A percentile compares a stretch with the other conserved stretches of the same genome.
phyloP scores from a whole-genome alignment of 2,888 invertebrate species.

The Cepaea hortensis region DNA sequence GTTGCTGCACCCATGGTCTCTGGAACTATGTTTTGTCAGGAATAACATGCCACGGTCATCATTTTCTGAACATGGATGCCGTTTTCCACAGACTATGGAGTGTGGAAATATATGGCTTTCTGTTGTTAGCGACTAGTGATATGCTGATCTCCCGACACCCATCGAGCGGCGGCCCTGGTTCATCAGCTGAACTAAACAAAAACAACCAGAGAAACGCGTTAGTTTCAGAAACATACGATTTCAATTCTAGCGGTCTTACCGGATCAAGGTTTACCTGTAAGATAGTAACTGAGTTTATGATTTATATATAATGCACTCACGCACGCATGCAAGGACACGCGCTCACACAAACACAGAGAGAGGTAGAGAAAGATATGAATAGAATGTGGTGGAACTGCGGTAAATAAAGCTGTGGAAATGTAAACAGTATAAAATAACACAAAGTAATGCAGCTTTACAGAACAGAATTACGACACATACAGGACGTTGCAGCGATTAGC shows the following conservation, averaged over 20 bases:
- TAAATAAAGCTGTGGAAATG: too few species aligned
- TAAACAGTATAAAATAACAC: too few species aligned
- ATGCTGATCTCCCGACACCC: neutral
- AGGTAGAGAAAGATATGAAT: too few species aligned
- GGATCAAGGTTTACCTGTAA: conserved; percentile 20
- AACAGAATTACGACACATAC: too few species aligned
- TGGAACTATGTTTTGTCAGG: neutral
- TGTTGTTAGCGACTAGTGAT: conserved; percentile 11
- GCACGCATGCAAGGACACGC: too few species aligned
- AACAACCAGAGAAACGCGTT: neutral
- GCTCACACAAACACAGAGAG: too few species aligned
- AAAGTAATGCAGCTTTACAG: too few species aligned
- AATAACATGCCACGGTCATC: conserved; percentile 6
- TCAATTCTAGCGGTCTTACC: neutral
- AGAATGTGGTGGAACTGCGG: too few species aligned
- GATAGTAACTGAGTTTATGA: neutral
- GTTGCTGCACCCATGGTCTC: neutral
- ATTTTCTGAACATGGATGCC: conserved; percentile 10
- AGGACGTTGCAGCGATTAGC: too few species aligned
- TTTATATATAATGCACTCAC: too few species aligned
- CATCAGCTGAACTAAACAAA: neutral
- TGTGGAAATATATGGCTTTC: conserved; percentile 26
- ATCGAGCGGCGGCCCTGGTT: neutral
- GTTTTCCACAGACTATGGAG: conserved; percentile 24
- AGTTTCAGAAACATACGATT: neutral